Percentiles rank a stretch among this genome's conserved stretches.
Evolutionary conservation across 1,140 invertebrate species (phyloP).

Genomic region (Trichogramma pretiosum): DNA sequence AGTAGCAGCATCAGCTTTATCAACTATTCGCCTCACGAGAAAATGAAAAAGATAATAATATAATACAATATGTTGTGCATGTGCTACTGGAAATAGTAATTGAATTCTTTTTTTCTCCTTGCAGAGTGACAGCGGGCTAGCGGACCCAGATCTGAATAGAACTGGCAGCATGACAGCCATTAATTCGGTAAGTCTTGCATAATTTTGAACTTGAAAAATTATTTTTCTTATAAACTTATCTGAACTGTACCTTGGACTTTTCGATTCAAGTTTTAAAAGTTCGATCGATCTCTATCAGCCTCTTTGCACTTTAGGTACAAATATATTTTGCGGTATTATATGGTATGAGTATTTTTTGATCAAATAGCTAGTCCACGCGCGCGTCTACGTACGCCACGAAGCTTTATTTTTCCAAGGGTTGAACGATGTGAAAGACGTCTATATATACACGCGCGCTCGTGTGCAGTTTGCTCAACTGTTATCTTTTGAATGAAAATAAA

Average conservation of each 20-base stretch:
- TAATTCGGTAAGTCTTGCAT: slow-evolving; percentile 49
- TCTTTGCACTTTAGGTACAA: background rate
- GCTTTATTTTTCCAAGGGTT: background rate
- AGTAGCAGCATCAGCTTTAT: too few species aligned
- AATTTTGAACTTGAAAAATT: too few species aligned
- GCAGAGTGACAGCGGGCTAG: slow-evolving; percentile 47
- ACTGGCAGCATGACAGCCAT: slow-evolving; percentile 47
- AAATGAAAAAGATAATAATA: too few species aligned
- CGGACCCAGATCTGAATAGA: slow-evolving; percentile 43
- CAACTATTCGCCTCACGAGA: too few species aligned
- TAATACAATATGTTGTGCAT: too few species aligned
- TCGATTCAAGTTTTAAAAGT: slow-evolving; percentile 19
- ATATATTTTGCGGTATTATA: background rate
- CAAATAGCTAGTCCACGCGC: too few species aligned
- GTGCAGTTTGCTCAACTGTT: background rate
- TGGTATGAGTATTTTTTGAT: background rate
- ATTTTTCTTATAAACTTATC: too few species aligned
- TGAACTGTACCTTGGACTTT: too few species aligned
- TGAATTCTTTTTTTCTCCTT: slow-evolving; percentile 32
- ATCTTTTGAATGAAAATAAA: too few species aligned
- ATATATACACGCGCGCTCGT: too few species aligned
- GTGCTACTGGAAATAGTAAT: too few species aligned
- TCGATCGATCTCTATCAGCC: background rate
- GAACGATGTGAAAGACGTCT: too few species aligned
- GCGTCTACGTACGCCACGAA: background rate